Conservation (phyloP, 2,113 vertebrate species). For the Dolichallabes microphthalmus region DNA sequence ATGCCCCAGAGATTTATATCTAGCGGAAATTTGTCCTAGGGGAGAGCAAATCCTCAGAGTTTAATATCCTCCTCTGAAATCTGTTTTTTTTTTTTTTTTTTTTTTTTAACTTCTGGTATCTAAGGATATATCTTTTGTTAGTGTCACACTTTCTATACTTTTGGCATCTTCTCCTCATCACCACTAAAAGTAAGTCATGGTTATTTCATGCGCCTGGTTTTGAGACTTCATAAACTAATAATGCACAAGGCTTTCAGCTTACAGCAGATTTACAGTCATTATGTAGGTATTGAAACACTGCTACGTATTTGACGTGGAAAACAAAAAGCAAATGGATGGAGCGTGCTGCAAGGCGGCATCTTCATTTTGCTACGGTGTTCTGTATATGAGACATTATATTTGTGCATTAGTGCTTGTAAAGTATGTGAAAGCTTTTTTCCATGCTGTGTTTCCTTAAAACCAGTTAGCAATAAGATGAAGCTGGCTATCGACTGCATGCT, state of each 20-base stretch:
- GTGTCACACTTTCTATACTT: slow-evolving; percentile 23
- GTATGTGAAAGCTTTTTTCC: slow-evolving; percentile 54
- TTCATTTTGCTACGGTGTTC: slow-evolving; percentile 20
- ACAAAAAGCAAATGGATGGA: neutral
- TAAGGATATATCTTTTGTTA: slow-evolving; percentile 43
- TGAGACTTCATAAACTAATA: slow-evolving; percentile 32
- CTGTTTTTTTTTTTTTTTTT: slow-evolving; percentile 51
- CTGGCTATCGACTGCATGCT: slow-evolving; percentile 56
- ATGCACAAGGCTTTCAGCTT: neutral
- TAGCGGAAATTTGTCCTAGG: slow-evolving; percentile 53
- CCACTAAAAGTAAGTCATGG: slow-evolving; percentile 28
- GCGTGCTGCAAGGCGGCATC: slow-evolving; percentile 13
- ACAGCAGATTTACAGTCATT: slow-evolving; percentile 25
- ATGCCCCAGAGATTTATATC: slow-evolving; percentile 52
- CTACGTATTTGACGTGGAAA: slow-evolving; percentile 25
- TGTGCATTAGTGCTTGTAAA: slow-evolving; percentile 30
- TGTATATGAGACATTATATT: slow-evolving; percentile 18
- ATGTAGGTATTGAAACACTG: slow-evolving; percentile 16
- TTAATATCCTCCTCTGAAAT: slow-evolving; percentile 58
- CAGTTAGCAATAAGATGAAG: slow-evolving; percentile 60
- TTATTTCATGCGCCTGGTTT: slow-evolving; percentile 27
- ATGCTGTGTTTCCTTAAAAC: slow-evolving; percentile 63
- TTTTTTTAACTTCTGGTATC: slow-evolving; percentile 51
- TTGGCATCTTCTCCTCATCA: slow-evolving; percentile 31
- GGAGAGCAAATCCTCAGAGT: slow-evolving; percentile 46